Evolutionary conservation across 2,888 invertebrate genomes (phyloP), one percentile per base, ranked within the genome.

Genomic region (Volucella bombylans): DNA sequence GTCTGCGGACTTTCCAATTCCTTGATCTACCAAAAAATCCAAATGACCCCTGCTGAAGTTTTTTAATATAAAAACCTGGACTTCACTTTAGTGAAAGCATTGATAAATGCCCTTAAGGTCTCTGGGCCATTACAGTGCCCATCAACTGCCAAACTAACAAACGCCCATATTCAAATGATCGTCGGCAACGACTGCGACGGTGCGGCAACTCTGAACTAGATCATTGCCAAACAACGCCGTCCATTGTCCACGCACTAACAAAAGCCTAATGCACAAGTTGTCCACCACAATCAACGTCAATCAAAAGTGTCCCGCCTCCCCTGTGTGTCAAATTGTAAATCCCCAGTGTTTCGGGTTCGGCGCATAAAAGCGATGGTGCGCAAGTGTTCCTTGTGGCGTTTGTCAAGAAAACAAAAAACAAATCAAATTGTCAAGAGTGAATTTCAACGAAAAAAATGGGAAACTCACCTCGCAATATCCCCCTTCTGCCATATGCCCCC

Each of bases 201-300:
- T 31, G 47, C 47, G 43, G 54, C 47, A 45, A 45, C 62, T 55
- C 49, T 65, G 74, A 76, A 71, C 74, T 64, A 62, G 61, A 80
- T 80, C 54, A 55, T 64, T 47, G 61, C 50, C 80, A 61, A 67
- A 61, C 62, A 71, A 55, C 59, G 18, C 50, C 47, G 47, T 69
- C 71, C 79, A 74, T 80, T 80, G 85, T 81, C 67, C 72, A 76
- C 65, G 61, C 67, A 74, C 39, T 57, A 43, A 81, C 55, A 76
- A 72, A 59, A 15, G 39, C 76, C 74, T 78, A 47, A 82, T 72
- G 78, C 64, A 62, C 73, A 73, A 81, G 39, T 81, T 81, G 85
- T 85, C 81, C 76, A 77, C 85, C 73, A 77, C 85, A 85, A 85
- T 85, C 85, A 85, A 77, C 72, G 85, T 85, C 85, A 81, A 72